Conservation (phyloP, 1,140 invertebrate genomes). For the Grapholita molesta region DNA sequence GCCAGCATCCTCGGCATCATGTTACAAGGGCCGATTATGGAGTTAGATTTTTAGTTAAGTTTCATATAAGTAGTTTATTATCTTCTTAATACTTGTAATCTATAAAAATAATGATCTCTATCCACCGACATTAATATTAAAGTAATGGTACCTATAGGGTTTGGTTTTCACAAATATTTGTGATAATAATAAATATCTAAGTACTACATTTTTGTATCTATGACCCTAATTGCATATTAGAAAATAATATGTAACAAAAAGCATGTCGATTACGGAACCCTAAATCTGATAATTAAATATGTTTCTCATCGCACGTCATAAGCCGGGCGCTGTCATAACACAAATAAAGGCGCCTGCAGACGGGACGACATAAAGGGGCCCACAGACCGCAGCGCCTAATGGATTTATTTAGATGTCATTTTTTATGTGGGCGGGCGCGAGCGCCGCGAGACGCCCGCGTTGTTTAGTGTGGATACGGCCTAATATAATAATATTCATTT, state of each 20-base stretch:
- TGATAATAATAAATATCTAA: too few species aligned
- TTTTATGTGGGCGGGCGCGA: conserved; percentile 76
- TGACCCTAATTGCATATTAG: neutral
- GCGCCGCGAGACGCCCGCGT: conserved; percentile 52
- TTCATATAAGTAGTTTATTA: too few species aligned
- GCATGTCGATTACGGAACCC: neutral
- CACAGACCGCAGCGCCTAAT: conserved; percentile 58
- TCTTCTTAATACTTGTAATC: too few species aligned
- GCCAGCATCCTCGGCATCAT: too few species aligned
- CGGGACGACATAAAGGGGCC: conserved; percentile 56
- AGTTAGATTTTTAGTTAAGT: too few species aligned
- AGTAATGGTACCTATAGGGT: too few species aligned
- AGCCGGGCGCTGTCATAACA: conserved; percentile 57
- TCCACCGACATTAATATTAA: too few species aligned
- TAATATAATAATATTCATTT: neutral
- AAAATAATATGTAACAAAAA: neutral
- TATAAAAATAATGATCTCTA: too few species aligned
- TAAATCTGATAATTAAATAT: conserved; percentile 46
- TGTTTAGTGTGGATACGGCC: conserved; percentile 45
- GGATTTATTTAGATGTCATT: conserved; percentile 78
- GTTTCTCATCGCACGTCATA: conserved; percentile 68
- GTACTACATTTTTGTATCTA: too few species aligned
- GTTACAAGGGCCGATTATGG: too few species aligned
- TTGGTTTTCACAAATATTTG: too few species aligned
- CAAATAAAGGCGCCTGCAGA: conserved; percentile 68